These are phyloP conservation scores for Drosophila azteca DNA, from an alignment of 1,140 invertebrate genomes.

Conservation along the genomic window DNA sequence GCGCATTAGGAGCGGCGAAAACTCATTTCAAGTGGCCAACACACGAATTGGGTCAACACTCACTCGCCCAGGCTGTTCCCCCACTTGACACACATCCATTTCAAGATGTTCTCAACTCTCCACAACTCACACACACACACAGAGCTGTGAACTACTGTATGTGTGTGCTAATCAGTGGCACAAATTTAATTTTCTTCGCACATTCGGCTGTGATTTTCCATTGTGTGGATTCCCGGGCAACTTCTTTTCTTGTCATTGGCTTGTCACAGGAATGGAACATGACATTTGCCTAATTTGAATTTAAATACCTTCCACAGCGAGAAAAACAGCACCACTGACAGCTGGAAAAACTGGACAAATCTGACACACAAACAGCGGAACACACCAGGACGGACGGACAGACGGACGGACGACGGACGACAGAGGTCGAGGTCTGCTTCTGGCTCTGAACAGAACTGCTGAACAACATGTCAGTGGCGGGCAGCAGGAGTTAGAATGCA, in stretches of 20 bases:
- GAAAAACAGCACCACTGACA: constrained; percentile 36
- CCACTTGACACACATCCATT: constrained; percentile 37
- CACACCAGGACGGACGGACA: constrained; percentile 30
- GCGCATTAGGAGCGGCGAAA: constrained; percentile 63
- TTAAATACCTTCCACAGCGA: constrained; percentile 64
- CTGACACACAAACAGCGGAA: constrained; percentile 61
- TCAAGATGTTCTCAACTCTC: constrained; percentile 24
- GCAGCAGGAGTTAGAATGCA: constrained; percentile 1
- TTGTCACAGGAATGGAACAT: constrained; percentile 70
- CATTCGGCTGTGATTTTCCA: background rate
- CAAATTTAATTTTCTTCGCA: constrained; percentile 7
- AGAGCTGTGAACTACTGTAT: too few species aligned
- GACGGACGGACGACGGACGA: too few species aligned
- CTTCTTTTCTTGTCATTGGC: background rate
- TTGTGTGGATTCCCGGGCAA: background rate
- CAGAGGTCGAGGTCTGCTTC: constrained; percentile 1
- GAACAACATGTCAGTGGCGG: constrained; percentile 43
- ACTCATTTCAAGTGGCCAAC: constrained; percentile 33
- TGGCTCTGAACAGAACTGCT: constrained; percentile 39
- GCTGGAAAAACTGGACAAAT: constrained; percentile 60
- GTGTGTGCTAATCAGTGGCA: constrained; percentile 36
- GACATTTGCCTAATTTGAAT: constrained; percentile 80
- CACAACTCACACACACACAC: background rate
- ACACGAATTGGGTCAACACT: constrained; percentile 36
- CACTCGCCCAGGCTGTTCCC: constrained; percentile 21